Evolutionary conservation across 1,140 invertebrate species (phyloP), one percentile per base, ranked within the genome.

Genomic region (Philotrypesis tridentata): DNA sequence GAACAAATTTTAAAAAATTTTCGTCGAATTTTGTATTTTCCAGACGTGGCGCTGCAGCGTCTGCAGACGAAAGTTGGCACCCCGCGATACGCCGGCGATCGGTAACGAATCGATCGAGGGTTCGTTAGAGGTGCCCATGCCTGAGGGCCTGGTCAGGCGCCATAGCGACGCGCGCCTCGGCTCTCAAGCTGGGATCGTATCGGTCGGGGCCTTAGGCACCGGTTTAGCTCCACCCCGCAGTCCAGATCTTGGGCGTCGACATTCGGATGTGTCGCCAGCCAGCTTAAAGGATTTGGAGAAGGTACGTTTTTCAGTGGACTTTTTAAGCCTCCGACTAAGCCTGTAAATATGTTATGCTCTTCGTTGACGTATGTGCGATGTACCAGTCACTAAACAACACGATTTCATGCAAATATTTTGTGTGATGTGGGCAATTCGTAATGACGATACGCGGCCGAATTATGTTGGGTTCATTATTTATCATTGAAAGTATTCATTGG

Each of bases 201-300:
- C 89, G 89, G 0, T 25, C 27, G 88, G 89, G 6, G 85, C 85
- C 25, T 86, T 92, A 27, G 93, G 93, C 40, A 90, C 91, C 23
- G 93, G 93, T 27, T 89, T 96, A 21, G 96, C 95, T 12, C 96
- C 96, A 17, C 96, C 96, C 0, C 92, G 96, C 33, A 96, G 95
- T 82, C 95, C 96, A 0, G 96, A 97, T 85, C 89, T 96, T 1
- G 63, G 63, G 1, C 90, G 96, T 1, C 91, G 96, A 55, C 96
- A 97, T 86, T 96, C 96, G 1, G 96, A 97, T 83, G 96, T 97
- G 0, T 97, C 96, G 23, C 96, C 96, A 0, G 96, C 96, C 0
- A 96, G 95, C 55, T 91, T 97, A 6, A 97, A 96, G 87, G 96
- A 97, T 90, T 91, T 97, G 1, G 96, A 97, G 92, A 96, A 96